Evolutionary conservation across 2,888 invertebrate species (phyloP).

Genomic region (Sthenelais limicola): DNA sequence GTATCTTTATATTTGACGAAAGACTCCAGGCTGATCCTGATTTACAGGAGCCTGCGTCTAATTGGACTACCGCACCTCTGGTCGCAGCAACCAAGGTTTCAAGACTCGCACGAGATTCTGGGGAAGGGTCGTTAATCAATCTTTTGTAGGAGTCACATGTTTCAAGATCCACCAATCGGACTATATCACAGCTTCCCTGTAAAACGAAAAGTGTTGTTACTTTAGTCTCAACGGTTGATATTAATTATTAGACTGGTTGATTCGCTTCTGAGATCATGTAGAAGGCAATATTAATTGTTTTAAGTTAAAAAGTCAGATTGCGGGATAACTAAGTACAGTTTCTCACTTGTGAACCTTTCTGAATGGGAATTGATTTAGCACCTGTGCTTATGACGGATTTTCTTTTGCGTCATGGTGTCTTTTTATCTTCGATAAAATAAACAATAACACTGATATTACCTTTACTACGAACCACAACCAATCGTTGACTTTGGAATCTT

Average conservation of each 20-base stretch:
- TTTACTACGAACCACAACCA: conserved; percentile 52
- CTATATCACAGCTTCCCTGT: conserved; percentile 49
- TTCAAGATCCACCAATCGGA: conserved; percentile 45
- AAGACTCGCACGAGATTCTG: neutral
- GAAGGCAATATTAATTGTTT: too few relatives aligned
- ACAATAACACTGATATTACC: conserved; percentile 34
- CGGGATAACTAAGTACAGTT: neutral
- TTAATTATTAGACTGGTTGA: neutral
- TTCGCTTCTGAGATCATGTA: neutral
- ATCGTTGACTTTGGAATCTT: conserved; percentile 48
- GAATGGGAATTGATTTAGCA: neutral
- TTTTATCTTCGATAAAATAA: too few relatives aligned
- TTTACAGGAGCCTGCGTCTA: too few relatives aligned
- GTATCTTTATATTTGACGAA: too few relatives aligned
- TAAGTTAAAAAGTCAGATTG: neutral
- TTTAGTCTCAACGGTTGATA: neutral
- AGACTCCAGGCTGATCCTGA: too few relatives aligned
- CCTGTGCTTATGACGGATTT: too few relatives aligned
- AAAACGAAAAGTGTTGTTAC: neutral
- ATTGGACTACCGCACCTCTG: neutral
- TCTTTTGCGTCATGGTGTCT: too few relatives aligned
- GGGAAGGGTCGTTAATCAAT: neutral
- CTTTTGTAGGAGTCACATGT: neutral
- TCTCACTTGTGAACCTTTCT: neutral
- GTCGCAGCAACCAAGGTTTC: neutral